Percentiles rank a stretch among this genome's conserved stretches.
Evolutionary conservation across 2,113 vertebrate genomes (phyloP).

Genomic region (Sula dactylatra): DNA sequence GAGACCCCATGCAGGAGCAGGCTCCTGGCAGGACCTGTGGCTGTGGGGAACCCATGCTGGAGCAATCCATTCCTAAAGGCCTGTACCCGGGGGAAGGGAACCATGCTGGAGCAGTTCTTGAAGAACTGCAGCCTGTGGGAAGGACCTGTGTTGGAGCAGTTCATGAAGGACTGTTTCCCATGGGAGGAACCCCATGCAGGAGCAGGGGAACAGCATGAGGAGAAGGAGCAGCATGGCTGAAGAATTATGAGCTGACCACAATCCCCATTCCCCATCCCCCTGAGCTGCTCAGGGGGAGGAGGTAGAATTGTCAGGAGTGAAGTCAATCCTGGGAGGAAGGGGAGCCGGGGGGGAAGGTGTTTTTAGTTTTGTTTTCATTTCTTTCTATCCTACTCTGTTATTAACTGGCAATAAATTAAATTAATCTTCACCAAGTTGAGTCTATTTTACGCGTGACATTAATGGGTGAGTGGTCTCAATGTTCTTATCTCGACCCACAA

Average conservation of each 20-base stretch:
- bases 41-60: not conserved
- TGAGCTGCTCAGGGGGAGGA: fast-evolving
- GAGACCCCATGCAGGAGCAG: not conserved
- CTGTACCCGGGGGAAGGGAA: not conserved
- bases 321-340: not conserved
- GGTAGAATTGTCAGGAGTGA: not conserved
- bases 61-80: not conserved
- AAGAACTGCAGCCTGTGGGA: not conserved
- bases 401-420: too few relatives aligned
- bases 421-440: too few relatives aligned
- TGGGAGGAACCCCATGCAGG: not conserved
- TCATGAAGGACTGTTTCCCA: not conserved
- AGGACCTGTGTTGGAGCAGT: not conserved
- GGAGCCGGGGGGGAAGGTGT: too few relatives aligned
- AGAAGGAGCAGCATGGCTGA: not conserved
- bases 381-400: too few relatives aligned
- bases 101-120: not conserved
- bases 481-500: not conserved
- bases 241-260: not conserved
- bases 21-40: not conserved
- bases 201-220: not conserved
- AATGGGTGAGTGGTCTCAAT: too few relatives aligned
- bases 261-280: too few relatives aligned
- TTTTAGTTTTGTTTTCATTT: too few relatives aligned
- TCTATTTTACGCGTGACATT: too few relatives aligned